Percentiles rank a stretch among this genome's conserved stretches.
Evolutionary conservation across 2,888 invertebrate species (phyloP).

Genomic region (Coenonympha glycerion): DNA sequence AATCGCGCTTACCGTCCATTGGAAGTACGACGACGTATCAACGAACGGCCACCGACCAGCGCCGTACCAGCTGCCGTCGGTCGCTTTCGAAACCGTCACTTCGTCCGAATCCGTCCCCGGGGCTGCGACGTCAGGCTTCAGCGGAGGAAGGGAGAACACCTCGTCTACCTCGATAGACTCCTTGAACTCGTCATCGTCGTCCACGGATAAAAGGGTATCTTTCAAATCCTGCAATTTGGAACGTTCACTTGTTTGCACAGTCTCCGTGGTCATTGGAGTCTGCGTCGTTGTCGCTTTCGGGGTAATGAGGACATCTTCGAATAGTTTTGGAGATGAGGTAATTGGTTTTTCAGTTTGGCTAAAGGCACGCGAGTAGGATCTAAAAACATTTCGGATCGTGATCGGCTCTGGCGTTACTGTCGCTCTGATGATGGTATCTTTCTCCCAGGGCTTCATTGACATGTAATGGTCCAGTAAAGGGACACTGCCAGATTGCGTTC

Average conservation of each 20-base stretch:
- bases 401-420: slow-evolving; percentile 56
- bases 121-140: slow-evolving; percentile 51
- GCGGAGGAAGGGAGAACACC: slow-evolving; percentile 63
- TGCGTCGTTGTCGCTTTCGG: slow-evolving; percentile 50
- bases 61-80: slow-evolving; percentile 75
- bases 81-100: slow-evolving; percentile 61
- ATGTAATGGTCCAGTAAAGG: slow-evolving; percentile 50
- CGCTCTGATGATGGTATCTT: slow-evolving; percentile 58
- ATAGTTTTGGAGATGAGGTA: slow-evolving; percentile 46
- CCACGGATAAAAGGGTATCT: slow-evolving; percentile 61
- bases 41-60: slow-evolving; percentile 80
- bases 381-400: slow-evolving; percentile 51
- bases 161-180: slow-evolving; percentile 67
- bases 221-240: slow-evolving; percentile 60
- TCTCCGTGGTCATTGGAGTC: slow-evolving; percentile 42
- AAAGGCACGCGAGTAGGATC: slow-evolving; percentile 49
- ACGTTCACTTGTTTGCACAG: slow-evolving; percentile 42
- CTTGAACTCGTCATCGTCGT: slow-evolving; percentile 68
- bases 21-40: slow-evolving; percentile 79
- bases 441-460: slow-evolving; percentile 61
- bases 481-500: slow-evolving; percentile 51
- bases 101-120: slow-evolving; percentile 55
- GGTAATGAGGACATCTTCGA: slow-evolving; percentile 59
- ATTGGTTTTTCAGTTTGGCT: slow-evolving; percentile 48
- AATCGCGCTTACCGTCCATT: slow-evolving; percentile 77